Evolutionary conservation across 2,797 vertebrate genomes (phyloP), one percentile per base, ranked within the genome.

Genomic region (Tadarida brasiliensis): DNA sequence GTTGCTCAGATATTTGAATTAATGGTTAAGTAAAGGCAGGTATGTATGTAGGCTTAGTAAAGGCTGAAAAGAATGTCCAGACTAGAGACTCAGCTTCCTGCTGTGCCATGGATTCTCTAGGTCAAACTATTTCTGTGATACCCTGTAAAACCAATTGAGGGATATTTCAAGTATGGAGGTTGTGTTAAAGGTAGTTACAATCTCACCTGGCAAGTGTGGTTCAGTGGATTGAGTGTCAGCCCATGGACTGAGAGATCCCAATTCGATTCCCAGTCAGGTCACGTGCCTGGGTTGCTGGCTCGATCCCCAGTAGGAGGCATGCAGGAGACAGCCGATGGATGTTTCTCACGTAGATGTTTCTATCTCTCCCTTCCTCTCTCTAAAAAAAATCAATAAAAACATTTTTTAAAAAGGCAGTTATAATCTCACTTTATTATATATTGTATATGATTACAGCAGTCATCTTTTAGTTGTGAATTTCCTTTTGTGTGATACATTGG

Each of bases 1-100:
- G 28, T 90, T 90, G 88, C 54, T 67, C 35, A 68, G 33, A 81
- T 88, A 63, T 49, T 90, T 87, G 56, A 90, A 61, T 95, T 90
- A 87, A 73, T 90, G 57, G 14, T 90, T 83, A 51, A 90, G 28
- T 77, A 15, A 76, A 77, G 39, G 22, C 57, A 74, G 4, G 0
- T 74, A 4, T 35, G 3, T 80, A 54, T 35, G 5, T 80, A 61
- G 47, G 54, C 39, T 94, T 78, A 14, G 1, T 57, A 83, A 26
- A 71, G 24, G 44, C 67, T 78, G 70, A 89, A 68, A 47, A 87
- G 26, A 51, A 63, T 68, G 57, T 71, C 56, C 51, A 49, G 49
- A 30, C 16, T 77, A 51, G 51, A 20, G 81, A 68, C 24, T 94
- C 47, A 22, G 26, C 35, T 76, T 74, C 20, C 68, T 73, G 49